phyloP scores from a whole-genome alignment of 1,140 invertebrate genomes.

The Spodoptera litura region DNA sequence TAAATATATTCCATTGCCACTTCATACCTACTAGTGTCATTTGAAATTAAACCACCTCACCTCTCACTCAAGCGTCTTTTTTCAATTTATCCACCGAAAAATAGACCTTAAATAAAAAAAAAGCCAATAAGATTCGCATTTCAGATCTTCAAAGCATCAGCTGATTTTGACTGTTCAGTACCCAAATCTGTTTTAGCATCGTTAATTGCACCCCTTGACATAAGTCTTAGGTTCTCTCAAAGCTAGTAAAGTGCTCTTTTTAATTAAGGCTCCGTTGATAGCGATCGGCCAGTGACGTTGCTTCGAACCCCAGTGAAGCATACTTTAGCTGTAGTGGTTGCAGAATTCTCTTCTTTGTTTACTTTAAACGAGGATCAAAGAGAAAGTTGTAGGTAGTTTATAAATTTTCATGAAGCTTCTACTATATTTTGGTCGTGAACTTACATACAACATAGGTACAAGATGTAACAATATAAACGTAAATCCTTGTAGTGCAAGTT shows the following conservation, averaged over 20 bases:
- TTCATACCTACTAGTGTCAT: no score
- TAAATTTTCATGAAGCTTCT: slow-evolving; percentile 10
- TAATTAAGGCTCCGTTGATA: slow-evolving; percentile 45
- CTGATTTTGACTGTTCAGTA: slow-evolving; percentile 1
- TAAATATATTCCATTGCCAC: no score
- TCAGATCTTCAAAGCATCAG: not conserved
- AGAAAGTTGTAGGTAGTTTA: slow-evolving; percentile 7
- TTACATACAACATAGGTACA: not conserved
- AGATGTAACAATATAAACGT: no score
- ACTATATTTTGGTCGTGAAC: not conserved
- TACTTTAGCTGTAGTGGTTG: slow-evolving; percentile 12
- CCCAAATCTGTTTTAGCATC: slow-evolving; percentile 23
- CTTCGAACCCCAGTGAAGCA: slow-evolving; percentile 6
- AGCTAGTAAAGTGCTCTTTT: slow-evolving; percentile 38
- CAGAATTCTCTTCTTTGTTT: slow-evolving; percentile 33
- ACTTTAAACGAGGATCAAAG: slow-evolving; percentile 28
- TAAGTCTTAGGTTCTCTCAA: slow-evolving; percentile 4
- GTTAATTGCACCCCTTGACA: slow-evolving; percentile 22
- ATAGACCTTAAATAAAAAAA: no score
- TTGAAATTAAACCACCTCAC: no score
- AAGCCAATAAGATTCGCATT: no score
- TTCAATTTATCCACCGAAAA: no score
- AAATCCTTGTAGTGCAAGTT: no score
- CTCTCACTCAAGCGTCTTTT: no score
- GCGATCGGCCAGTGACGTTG: slow-evolving; percentile 24